These are phyloP conservation scores for Calliphora vomitoria DNA, from an alignment of 2,888 invertebrate species.

Conservation along the genomic window DNA sequence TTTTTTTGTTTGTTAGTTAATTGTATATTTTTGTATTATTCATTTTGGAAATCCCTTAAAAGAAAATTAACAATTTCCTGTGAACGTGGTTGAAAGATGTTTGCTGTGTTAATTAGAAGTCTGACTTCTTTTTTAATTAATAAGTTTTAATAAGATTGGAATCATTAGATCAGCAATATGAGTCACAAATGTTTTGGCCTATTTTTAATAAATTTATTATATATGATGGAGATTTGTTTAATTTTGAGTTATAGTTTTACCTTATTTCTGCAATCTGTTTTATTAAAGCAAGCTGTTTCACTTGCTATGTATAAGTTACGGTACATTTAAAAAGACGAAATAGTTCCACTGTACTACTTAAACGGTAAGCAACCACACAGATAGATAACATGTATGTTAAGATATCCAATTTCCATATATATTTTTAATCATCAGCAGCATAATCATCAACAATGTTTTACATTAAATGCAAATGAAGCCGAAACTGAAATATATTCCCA, in stretches of 20 bases:
- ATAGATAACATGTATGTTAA: conserved; percentile 43
- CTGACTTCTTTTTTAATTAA: conserved; percentile 24
- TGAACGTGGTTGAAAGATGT: conserved; percentile 61
- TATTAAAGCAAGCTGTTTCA: background rate
- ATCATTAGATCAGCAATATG: background rate
- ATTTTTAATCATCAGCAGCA: conserved; percentile 64
- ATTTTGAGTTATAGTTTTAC: too few species aligned
- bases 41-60: conserved; percentile 37
- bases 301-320: background rate
- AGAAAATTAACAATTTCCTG: conserved; percentile 75
- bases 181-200: background rate
- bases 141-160: background rate
- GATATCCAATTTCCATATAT: conserved; percentile 71
- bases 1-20: conserved; percentile 60
- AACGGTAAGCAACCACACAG: conserved; percentile 36
- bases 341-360: conserved; percentile 10
- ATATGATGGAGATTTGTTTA: too few species aligned
- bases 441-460: conserved; percentile 77
- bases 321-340: background rate
- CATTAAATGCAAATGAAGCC: conserved; percentile 80
- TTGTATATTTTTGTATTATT: conserved; percentile 54
- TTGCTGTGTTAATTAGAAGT: conserved; percentile 52
- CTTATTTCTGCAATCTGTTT: background rate
- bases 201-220: background rate
- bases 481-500: conserved; percentile 41